Evolutionary conservation across 2,113 vertebrate species (phyloP).

Genomic region (Indri indri): DNA sequence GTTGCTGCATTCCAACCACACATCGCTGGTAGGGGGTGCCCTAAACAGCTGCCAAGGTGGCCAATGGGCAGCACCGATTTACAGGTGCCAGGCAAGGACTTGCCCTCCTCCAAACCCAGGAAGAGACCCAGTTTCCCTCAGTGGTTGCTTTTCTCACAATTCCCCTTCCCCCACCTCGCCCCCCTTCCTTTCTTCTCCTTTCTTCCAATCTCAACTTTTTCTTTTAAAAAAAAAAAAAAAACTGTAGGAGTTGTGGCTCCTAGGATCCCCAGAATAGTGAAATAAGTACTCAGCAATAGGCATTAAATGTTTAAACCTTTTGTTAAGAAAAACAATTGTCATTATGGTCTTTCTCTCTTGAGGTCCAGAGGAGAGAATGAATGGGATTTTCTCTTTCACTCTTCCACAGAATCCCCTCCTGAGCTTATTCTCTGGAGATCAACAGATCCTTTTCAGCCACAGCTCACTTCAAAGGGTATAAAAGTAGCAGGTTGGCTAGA

Average conservation of each 20-base stretch:
- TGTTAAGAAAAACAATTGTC: slow-evolving; percentile 27
- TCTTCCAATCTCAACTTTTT: background rate
- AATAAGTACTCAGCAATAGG: background rate
- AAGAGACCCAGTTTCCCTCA: background rate
- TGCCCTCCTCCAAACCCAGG: background rate
- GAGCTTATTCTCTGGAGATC: background rate
- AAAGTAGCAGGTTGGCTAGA: background rate
- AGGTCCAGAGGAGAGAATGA: background rate
- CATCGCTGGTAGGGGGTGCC: too few relatives aligned
- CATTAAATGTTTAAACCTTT: slow-evolving; percentile 42
- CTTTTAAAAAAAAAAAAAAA: background rate
- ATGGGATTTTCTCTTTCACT: background rate
- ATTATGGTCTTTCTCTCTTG: background rate
- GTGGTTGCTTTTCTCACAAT: background rate
- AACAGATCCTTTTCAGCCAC: background rate
- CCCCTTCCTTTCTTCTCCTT: background rate
- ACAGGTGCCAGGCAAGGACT: background rate
- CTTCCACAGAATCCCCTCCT: background rate
- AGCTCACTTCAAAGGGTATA: background rate
- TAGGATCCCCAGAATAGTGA: background rate
- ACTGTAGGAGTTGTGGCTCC: background rate
- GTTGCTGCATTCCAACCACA: background rate
- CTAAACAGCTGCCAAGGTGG: background rate
- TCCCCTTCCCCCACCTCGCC: too few relatives aligned
- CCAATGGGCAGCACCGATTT: background rate